Evolutionary conservation across 2,888 invertebrate genomes (phyloP), one percentile per base, ranked within the genome.

Genomic region (Eristalinus aeneus): DNA sequence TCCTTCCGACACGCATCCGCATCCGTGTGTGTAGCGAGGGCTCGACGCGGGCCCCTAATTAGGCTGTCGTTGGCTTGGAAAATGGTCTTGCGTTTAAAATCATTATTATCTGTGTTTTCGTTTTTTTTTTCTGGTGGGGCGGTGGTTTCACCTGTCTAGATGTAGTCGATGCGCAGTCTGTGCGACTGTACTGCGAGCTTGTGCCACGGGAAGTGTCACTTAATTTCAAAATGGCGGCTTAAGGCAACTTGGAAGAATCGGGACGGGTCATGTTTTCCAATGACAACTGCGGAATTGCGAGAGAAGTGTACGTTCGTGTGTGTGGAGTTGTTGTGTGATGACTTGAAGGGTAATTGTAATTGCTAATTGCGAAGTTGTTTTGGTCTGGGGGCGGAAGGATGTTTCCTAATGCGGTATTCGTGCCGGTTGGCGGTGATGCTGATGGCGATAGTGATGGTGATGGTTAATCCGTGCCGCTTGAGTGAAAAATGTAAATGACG

Each of bases 31-130:
- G 53, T 23, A 11, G 31, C 32, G 10, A 11, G 32, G 54, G 16
- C 34, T n/a, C 12, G 39, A 39, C 8, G n/a, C 60, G 32, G 36
- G 68, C 58, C 39, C 73, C 86, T 86, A 81, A 82, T 86, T 78
- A 82, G 74, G 46, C 65, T 82, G 86, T 86, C 86, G 74, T 82
- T 86, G 82, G 74, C 65, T 75, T 65, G 61, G 76, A 77, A 82
- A 86, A 86, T 71, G 61, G 69, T 36, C 69, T 78, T 16, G 46
- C 82, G 60, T 78, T 74, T 72, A 77, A 74, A 82, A 86, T 82
- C 74, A 86, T 78, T 77, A 82, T 73, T 20, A 36, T 67, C 20
- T 58, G n/a, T 39, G 22, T 46, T 65, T 54, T 36, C 16, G 63
- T 63, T 36, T 32, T 32, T 53, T 53, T 32, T 22, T 63, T 22